Evolutionary conservation across 2,888 invertebrate species (phyloP).

Genomic region (Tortrix viridana): DNA sequence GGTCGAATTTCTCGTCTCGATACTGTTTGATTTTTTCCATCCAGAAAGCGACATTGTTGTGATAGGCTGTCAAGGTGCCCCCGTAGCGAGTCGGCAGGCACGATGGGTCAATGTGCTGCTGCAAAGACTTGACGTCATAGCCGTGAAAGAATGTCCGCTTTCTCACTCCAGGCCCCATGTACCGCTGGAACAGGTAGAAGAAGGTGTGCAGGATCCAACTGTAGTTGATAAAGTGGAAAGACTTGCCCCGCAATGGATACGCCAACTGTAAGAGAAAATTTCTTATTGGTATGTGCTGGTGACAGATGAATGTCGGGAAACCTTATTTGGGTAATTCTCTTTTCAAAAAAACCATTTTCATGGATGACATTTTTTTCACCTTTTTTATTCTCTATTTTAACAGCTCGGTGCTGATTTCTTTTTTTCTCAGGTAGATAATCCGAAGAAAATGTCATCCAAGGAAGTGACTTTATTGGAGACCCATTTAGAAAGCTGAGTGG

Average conservation of each 20-base stretch:
- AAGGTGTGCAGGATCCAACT: slow-evolving; percentile 91
- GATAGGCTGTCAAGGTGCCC: slow-evolving; percentile 80
- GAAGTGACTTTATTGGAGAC: too few species aligned
- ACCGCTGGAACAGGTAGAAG: slow-evolving; percentile 89
- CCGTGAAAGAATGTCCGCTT: slow-evolving; percentile 76
- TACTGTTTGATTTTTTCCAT: slow-evolving; percentile 80
- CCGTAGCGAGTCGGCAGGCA: slow-evolving; percentile 67
- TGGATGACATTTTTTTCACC: too few species aligned
- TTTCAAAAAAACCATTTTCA: too few species aligned
- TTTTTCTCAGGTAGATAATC: too few species aligned
- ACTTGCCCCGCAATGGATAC: slow-evolving; percentile 86
- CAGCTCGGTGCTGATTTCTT: too few species aligned
- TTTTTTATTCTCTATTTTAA: too few species aligned
- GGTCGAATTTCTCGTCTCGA: slow-evolving; percentile 77
- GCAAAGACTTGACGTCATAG: slow-evolving; percentile 66
- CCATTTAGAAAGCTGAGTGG: too few species aligned
- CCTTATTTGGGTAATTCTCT: too few species aligned
- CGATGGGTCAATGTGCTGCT: slow-evolving; percentile 60
- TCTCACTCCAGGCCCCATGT: slow-evolving; percentile 87
- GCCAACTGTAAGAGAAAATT: slow-evolving; percentile 77
- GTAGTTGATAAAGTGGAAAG: slow-evolving; percentile 90
- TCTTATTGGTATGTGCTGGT: not conserved
- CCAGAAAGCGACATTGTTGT: slow-evolving; percentile 83
- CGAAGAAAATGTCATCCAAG: too few species aligned
- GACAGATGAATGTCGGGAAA: too few species aligned